These are phyloP conservation scores for Leguminivora glycinivorella DNA, from an alignment of 1,140 invertebrate species.

Conservation along the genomic window DNA sequence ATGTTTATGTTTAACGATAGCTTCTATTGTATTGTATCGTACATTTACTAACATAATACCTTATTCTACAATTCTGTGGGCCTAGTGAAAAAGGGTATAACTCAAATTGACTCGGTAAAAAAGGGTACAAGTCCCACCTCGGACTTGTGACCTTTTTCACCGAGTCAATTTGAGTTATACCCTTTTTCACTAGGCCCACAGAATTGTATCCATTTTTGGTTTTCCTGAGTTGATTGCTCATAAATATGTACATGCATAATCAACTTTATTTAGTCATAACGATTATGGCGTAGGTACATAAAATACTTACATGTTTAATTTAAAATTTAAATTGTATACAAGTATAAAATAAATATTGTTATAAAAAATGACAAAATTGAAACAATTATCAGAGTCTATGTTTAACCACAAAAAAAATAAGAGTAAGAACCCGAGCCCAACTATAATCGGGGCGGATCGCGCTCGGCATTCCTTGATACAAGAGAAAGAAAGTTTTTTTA, in stretches of 20 bases:
- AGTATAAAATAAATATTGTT: background rate
- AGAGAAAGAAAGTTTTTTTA: conserved; percentile 37
- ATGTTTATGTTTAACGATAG: background rate
- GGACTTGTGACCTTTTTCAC: no score
- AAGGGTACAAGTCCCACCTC: no score
- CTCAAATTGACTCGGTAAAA: no score
- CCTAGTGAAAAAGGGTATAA: no score
- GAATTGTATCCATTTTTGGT: no score
- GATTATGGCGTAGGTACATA: background rate
- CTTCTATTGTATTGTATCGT: no score
- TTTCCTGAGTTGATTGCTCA: no score
- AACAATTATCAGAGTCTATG: conserved; percentile 12
- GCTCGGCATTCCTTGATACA: conserved; percentile 1
- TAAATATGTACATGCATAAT: background rate
- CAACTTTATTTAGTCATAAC: no score
- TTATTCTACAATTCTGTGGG: no score
- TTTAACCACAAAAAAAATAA: conserved; percentile 8
- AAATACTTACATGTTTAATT: background rate
- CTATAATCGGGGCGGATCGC: conserved; percentile 14
- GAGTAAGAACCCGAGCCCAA: background rate
- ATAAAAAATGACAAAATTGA: background rate
- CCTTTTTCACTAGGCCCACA: no score
- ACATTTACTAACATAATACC: background rate
- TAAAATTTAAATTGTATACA: background rate
- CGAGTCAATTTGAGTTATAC: no score